These are phyloP conservation scores for Cuniculus paca DNA, from an alignment of 2,797 vertebrate species.

Conservation along the genomic window DNA sequence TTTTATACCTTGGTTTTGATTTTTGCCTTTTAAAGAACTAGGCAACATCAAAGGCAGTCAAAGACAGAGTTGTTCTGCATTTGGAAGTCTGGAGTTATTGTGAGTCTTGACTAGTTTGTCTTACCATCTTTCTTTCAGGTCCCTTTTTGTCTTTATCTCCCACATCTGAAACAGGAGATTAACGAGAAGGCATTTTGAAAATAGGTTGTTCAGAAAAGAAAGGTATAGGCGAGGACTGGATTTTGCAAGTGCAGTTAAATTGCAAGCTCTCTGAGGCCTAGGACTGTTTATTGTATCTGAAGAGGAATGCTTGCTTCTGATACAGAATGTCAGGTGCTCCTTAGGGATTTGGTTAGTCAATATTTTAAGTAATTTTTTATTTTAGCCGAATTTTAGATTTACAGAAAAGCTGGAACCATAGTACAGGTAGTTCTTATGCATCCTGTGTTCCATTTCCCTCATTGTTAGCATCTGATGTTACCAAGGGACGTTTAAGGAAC, in stretches of 20 bases:
- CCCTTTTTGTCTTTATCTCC: not conserved
- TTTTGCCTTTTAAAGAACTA: not conserved
- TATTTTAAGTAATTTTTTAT: slow-evolving; percentile 25
- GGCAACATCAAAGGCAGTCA: not conserved
- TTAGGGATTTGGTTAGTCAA: slow-evolving; percentile 6
- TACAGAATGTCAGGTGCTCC: not conserved
- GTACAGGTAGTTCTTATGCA: not conserved
- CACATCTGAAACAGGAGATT: not conserved
- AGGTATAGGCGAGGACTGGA: not conserved
- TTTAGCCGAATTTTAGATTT: slow-evolving; percentile 19
- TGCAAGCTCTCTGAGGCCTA: not conserved
- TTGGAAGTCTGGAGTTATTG: not conserved
- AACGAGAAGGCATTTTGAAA: slow-evolving; percentile 11
- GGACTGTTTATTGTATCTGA: not conserved
- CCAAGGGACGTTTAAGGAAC: not conserved
- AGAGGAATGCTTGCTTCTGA: not conserved
- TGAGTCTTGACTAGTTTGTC: not conserved
- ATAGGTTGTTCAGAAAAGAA: not conserved
- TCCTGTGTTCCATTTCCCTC: not conserved
- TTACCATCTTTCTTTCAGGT: not conserved
- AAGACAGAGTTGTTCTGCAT: not conserved
- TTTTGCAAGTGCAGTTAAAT: not conserved
- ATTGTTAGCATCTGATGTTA: not conserved
- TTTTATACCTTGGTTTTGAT: not conserved
- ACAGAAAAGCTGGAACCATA: not conserved